Percentiles rank a stretch among this genome's conserved stretches.
These are phyloP conservation scores for Lepidothrix coronata DNA, from an alignment of 2,113 vertebrate genomes.

Conservation along the genomic window DNA sequence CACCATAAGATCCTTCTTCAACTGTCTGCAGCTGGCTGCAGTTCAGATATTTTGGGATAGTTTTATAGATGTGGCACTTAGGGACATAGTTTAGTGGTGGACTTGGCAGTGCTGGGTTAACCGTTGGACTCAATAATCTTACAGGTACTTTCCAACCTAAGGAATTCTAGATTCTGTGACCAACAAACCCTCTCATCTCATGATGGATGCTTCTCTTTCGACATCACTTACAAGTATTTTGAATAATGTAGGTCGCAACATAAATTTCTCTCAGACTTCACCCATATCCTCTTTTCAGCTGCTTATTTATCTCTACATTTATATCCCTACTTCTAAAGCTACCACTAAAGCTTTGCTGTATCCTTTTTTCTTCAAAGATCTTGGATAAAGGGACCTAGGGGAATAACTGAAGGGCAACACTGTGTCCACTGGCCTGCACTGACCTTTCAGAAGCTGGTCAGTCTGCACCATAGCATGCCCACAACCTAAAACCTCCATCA, in stretches of 20 bases:
- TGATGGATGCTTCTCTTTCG: neutral
- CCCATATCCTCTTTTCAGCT: neutral
- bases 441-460: neutral
- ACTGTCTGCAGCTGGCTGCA: neutral
- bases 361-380: neutral
- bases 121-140: neutral
- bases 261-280: neutral
- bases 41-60: neutral
- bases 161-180: neutral
- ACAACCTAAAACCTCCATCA: neutral
- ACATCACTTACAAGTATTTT: neutral
- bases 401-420: neutral
- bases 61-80: neutral
- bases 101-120: neutral
- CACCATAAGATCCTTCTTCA: neutral
- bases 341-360: neutral
- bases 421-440: neutral
- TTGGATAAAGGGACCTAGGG: accelerated
- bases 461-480: neutral
- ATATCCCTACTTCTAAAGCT: neutral
- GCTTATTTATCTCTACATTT: neutral
- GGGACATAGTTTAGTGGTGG: neutral
- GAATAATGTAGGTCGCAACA: neutral
- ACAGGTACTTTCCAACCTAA: neutral
- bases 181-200: neutral